These are phyloP conservation scores for Phylloscopus whistleri DNA, from an alignment of 2,113 vertebrate genomes.

Conservation along the genomic window DNA sequence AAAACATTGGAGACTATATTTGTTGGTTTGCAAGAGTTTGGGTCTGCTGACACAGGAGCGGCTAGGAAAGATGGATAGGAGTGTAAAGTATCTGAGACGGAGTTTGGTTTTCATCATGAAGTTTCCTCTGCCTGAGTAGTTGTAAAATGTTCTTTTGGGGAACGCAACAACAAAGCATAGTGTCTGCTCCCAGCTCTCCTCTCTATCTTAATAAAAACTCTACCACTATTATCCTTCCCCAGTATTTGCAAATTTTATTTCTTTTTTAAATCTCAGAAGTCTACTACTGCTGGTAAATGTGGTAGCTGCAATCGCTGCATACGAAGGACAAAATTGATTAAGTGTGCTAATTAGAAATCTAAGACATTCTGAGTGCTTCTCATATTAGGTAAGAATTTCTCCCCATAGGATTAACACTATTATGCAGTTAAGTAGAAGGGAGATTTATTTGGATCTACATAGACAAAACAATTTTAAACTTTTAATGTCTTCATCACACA, in stretches of 20 bases:
- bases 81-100: background rate
- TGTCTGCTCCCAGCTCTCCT: background rate
- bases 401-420: background rate
- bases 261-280: background rate
- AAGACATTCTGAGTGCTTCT: background rate
- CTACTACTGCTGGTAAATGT: background rate
- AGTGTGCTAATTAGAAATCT: background rate
- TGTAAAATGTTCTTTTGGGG: background rate
- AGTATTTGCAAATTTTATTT: background rate
- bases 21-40: background rate
- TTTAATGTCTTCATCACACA: background rate
- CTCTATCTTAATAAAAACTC: background rate
- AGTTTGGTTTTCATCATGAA: background rate
- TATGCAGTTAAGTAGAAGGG: background rate
- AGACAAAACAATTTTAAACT: background rate
- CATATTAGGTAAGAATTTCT: background rate
- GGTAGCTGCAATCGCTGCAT: background rate
- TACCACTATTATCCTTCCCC: background rate
- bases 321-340: background rate
- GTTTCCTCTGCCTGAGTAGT: background rate
- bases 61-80: background rate
- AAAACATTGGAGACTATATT: background rate
- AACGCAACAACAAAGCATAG: background rate
- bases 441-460: background rate
- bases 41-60: background rate